Base-by-base conservation (phyloP, 2,113 vertebrate species). In the Plecotus auritus region DNA sequence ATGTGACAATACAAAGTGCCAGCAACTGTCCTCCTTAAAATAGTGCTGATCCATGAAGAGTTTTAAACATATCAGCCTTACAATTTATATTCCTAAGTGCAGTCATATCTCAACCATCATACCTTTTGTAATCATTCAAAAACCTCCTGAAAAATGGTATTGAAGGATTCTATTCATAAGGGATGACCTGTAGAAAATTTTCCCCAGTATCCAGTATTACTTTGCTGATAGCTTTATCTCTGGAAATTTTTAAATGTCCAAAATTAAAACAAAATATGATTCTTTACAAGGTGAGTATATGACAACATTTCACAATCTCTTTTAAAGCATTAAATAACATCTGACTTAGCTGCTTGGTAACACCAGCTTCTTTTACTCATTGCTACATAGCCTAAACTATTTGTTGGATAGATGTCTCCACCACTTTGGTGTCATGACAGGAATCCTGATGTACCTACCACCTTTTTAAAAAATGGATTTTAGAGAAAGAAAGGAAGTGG, bases 211-310 rank as follows among this genome's bases (percentile, higher is more conserved):
- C 99, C 42, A 99, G 97, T 74, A 99, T 98, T 85, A 99, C 95
- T 97, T 99, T 99, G 90, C 99, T 99, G 96, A 99, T 98, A 40
- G 98, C 98, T 95, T 99, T 99, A 98, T 99, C 99, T 98, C 99
- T 98, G 1, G 98, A 99, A 97, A 99, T 97, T 99, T 99, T 89
- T 80, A 95, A 85, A 72, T 61, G 14, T 49, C 87, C 14, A 77
- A 95, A 91, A 90, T 64, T 64, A 61, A 95, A 74, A 66, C 7
- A 14, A 64, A 78, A 56, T 74, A 54, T 18, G 18, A 47, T 37
- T 45, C 1, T 74, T 77, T 67, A 47, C 32, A 84, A 85, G 42
- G 13, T 28, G 26, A 42, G 1, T n/a, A 2, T 45, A 10, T 96
- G 97, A 6, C 97, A 97, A 7, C 70, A 90, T 47, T 99, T 98